phyloP scores from a whole-genome alignment of 2,113 vertebrate species.

The Nothocercus julius region DNA sequence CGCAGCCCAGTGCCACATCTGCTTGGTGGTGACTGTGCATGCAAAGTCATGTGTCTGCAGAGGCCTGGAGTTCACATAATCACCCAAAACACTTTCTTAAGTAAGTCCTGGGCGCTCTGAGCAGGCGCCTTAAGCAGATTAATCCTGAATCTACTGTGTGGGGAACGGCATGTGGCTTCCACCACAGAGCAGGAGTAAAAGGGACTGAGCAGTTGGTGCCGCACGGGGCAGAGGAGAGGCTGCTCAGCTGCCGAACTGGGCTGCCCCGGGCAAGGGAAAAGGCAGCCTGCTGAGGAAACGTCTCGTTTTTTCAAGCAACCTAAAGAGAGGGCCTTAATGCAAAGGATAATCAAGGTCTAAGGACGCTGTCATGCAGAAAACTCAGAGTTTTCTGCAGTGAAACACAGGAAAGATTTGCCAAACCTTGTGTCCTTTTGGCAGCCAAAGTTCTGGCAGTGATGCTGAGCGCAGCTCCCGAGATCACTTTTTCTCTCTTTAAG shows the following conservation, averaged over 20 bases:
- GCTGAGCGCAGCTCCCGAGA: not conserved
- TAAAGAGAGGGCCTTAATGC: not conserved
- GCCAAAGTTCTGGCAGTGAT: not conserved
- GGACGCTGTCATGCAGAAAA: not conserved
- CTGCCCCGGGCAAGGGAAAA: not conserved
- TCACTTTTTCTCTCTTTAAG: not conserved
- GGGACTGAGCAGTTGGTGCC: not conserved
- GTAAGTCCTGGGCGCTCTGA: not conserved
- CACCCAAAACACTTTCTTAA: not conserved
- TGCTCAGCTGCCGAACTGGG: not conserved
- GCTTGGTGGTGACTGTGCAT: not conserved
- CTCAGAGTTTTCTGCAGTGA: not conserved
- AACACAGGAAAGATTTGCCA: conserved; percentile 11
- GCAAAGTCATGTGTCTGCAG: not conserved
- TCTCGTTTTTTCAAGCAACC: not conserved
- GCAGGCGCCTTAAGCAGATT: not conserved
- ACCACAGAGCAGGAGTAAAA: not conserved
- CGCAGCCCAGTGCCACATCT: not conserved
- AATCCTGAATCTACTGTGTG: not conserved
- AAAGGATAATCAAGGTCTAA: not conserved
- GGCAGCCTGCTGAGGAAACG: not conserved
- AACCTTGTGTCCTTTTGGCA: not conserved
- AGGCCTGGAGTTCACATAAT: not conserved
- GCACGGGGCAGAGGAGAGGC: not conserved
- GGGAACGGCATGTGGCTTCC: not conserved